A percentile compares a stretch with the other conserved stretches of the same genome.
Evolutionary conservation across 2,888 invertebrate species (phyloP).

Genomic region (Axea sp.): DNA sequence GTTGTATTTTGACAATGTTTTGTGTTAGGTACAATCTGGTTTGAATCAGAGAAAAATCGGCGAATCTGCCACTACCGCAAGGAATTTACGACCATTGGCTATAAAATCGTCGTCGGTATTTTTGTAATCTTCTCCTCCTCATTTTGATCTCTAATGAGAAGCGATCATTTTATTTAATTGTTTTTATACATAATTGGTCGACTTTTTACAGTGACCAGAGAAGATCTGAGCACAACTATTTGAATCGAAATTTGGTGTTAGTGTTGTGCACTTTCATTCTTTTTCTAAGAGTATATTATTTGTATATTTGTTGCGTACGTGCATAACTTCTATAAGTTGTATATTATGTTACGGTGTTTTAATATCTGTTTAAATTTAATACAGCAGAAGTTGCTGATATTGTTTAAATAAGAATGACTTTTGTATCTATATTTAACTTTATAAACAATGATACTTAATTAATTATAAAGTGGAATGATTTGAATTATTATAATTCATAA

Average conservation of each 20-base stretch:
- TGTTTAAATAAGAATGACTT: too few species aligned
- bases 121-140: slow-evolving; percentile 58
- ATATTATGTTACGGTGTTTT: too few species aligned
- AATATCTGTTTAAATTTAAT: too few species aligned
- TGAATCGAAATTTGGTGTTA: slow-evolving; percentile 27
- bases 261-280: too few species aligned
- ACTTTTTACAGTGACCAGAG: slow-evolving; percentile 70
- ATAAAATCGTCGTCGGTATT: slow-evolving; percentile 73
- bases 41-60: slow-evolving; percentile 69
- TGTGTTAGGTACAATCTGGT: slow-evolving; percentile 70
- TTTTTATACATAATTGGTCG: slow-evolving; percentile 77
- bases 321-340: too few species aligned
- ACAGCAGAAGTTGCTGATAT: too few species aligned
- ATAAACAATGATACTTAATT: too few species aligned
- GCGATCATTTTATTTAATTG: slow-evolving; percentile 70
- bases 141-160: slow-evolving; percentile 51
- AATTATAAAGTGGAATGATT: too few species aligned
- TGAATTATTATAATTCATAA: too few species aligned
- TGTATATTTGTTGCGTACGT: too few species aligned
- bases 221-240: slow-evolving; percentile 46
- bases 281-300: too few species aligned
- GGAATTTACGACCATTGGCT: slow-evolving; percentile 77
- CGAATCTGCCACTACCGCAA: slow-evolving; percentile 67
- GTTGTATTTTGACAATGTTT: slow-evolving; percentile 49
- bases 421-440: too few species aligned